Evolutionary conservation across 1,140 invertebrate genomes (phyloP), one percentile per base, ranked within the genome.

Genomic region (Atta texana): DNA sequence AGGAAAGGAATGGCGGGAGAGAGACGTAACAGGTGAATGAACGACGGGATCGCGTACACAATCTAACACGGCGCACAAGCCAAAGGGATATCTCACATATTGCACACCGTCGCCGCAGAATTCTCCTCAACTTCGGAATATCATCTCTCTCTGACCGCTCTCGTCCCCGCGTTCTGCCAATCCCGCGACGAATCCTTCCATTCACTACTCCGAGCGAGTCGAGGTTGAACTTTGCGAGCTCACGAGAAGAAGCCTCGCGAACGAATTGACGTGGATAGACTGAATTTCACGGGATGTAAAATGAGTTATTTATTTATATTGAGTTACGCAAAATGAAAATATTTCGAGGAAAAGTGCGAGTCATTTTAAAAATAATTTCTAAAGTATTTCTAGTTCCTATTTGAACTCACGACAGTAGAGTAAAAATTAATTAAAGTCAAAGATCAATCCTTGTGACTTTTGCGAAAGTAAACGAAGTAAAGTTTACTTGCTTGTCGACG

Each of bases 21-120:
- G 87, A 87, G 84, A 85, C 74, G 72, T 78, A 93, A 91, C 93
- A 94, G 94, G 94, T 94, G 94, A 94, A 94, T 94, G 94, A 94
- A 94, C 94, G 93, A 88, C 71, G 77, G 63, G 76, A 88, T 86
- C 61, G 75, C 31, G 61, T 88, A 80, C 66, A 77, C 39, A 61
- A 75, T 77, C 75, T 88, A 85, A 88, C 86, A 85, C 53, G 75
- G 63, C 69, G 59, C 71, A 75, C 85, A 87, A 74, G 71, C 64
- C 55, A 31, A 61, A 31, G 59, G 74, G 39, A 86, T 78, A 91
- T 90, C 91, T 91, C 90, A 90, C 91, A 91, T 92, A 93, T 92
- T 92, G 92, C 89, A 92, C 89, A 82, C 44, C 57, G 85, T 6
- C 91, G 89, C 34, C 74, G 34, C 64, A 53, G 24, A 66, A 85